These are phyloP conservation scores for Gymnodraco acuticeps DNA, from an alignment of 2,797 vertebrate species.

Conservation along the genomic window DNA sequence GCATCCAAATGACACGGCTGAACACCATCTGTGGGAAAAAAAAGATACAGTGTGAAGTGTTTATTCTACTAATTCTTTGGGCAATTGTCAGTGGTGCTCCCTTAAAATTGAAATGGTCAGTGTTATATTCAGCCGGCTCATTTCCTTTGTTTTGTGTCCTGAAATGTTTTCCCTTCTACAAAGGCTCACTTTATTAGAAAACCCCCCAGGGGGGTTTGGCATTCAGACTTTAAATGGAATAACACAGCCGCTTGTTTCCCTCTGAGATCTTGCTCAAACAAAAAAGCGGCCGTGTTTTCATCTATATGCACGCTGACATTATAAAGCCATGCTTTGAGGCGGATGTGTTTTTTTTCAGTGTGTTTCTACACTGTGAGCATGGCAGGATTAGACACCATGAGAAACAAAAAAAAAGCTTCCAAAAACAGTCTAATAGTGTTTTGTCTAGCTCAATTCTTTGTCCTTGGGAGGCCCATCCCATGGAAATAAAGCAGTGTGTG, in stretches of 20 bases:
- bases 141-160: conserved; percentile 68
- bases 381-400: conserved; percentile 69
- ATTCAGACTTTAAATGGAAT: conserved; percentile 71
- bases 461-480: conserved; percentile 78
- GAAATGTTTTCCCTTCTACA: conserved; percentile 71
- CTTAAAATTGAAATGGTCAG: conserved; percentile 32
- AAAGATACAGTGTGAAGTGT: conserved; percentile 51
- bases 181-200: conserved; percentile 68
- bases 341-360: conserved; percentile 57
- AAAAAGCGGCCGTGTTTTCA: conserved; percentile 53
- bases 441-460: conserved; percentile 81
- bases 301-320: conserved; percentile 58
- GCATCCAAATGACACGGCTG: conserved; percentile 40
- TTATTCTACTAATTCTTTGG: conserved; percentile 44
- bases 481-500: conserved; percentile 76
- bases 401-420: conserved; percentile 64
- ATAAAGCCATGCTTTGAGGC: conserved; percentile 64
- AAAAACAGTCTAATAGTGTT: conserved; percentile 75
- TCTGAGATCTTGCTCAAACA: conserved; percentile 62
- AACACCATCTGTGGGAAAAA: conserved; percentile 35
- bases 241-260: conserved; percentile 67
- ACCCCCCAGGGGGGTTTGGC: conserved; percentile 49
- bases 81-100: conserved; percentile 38
- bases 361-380: conserved; percentile 57
- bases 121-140: conserved; percentile 60